Conservation (phyloP, 2,113 vertebrate genomes). For the Ahaetulla prasina region DNA sequence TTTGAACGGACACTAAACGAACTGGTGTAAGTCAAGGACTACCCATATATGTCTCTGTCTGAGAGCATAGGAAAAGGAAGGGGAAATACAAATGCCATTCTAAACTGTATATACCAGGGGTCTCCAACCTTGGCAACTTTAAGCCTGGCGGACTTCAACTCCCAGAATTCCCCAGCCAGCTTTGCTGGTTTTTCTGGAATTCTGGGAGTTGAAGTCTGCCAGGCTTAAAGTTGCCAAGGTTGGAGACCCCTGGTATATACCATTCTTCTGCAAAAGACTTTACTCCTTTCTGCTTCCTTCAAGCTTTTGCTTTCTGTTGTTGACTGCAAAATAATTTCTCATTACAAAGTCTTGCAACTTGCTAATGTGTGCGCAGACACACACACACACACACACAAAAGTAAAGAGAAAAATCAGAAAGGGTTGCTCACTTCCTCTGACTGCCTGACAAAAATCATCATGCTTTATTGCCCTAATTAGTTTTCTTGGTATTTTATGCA, state of each 20-base stretch:
- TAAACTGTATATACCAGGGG: background rate
- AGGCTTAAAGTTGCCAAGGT: no score
- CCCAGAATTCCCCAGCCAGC: no score
- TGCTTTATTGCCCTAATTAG: slow-evolving; percentile 50
- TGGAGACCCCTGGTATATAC: no score
- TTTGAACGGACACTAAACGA: no score
- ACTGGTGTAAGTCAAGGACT: no score
- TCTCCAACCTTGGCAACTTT: no score
- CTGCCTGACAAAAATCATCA: slow-evolving; percentile 9
- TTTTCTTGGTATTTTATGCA: slow-evolving; percentile 35
- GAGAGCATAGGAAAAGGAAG: background rate
- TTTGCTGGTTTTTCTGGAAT: no score
- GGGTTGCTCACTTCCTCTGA: slow-evolving; percentile 15
- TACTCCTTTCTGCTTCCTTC: background rate
- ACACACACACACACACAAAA: background rate
- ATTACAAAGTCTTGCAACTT: background rate
- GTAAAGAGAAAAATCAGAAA: slow-evolving; percentile 6
- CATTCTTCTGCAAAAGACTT: background rate
- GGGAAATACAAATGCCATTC: background rate
- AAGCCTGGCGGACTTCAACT: no score
- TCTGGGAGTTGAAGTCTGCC: no score
- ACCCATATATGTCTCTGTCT: background rate
- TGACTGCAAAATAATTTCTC: background rate
- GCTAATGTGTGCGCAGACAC: background rate
- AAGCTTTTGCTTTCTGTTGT: background rate